Conservation (phyloP, 2,888 invertebrate species). For the Drosophila nr. perissopoda region DNA sequence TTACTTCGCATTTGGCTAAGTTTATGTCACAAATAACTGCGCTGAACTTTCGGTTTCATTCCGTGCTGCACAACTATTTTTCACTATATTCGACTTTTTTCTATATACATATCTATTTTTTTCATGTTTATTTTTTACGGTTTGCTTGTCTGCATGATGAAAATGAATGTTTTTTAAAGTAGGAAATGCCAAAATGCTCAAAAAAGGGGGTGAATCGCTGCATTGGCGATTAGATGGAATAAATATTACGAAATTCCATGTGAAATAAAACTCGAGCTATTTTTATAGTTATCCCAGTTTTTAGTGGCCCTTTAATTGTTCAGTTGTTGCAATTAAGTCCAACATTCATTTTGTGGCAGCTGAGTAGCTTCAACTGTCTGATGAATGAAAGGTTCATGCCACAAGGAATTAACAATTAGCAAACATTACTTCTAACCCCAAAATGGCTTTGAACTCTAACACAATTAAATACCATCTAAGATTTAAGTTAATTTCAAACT, state of each 20-base stretch:
- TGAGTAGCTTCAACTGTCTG: background rate
- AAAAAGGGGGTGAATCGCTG: conserved; percentile 41
- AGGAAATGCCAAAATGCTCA: conserved; percentile 76
- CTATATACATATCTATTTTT: background rate
- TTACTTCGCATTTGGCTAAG: conserved; percentile 4
- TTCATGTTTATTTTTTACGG: conserved; percentile 11
- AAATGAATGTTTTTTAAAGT: conserved; percentile 83
- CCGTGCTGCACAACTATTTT: conserved; percentile 31
- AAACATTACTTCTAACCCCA: background rate
- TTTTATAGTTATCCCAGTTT: conserved; percentile 3
- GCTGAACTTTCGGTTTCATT: conserved; percentile 79
- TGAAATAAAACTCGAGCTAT: conserved; percentile 20
- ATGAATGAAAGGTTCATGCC: background rate
- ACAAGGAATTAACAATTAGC: background rate
- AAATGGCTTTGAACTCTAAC: background rate
- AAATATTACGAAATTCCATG: conserved; percentile 45
- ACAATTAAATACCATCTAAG: background rate
- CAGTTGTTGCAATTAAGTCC: background rate
- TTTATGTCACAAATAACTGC: conserved; percentile 8
- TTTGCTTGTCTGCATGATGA: conserved; percentile 71
- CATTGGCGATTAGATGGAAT: conserved; percentile 15
- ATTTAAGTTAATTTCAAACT: background rate
- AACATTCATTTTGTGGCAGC: background rate
- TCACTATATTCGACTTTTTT: conserved; percentile 35
- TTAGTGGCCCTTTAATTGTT: background rate